A percentile compares a stretch with the other conserved stretches of the same genome.
Conservation (phyloP, 2,113 vertebrate genomes). For the Indicator maculatus region DNA sequence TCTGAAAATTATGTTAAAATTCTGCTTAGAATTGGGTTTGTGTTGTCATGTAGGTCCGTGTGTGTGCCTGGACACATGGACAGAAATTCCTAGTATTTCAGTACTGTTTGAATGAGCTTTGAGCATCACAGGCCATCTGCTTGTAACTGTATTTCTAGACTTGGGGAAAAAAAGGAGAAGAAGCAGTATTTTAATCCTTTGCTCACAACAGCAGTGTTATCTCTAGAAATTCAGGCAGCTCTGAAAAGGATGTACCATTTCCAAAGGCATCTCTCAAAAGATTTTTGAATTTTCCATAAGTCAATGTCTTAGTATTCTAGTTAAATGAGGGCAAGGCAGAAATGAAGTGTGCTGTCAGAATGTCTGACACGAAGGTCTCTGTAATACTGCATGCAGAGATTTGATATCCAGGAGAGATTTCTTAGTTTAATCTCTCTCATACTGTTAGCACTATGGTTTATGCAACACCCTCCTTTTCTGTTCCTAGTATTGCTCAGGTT, state of each 20-base stretch:
- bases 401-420: neutral
- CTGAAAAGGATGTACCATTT: neutral
- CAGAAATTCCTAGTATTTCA: slow-evolving; percentile 12
- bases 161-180: neutral
- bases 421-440: neutral
- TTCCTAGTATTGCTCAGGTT: neutral
- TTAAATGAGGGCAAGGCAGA: neutral
- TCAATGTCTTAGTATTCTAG: neutral
- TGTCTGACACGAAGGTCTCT: neutral
- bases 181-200: slow-evolving; percentile 41
- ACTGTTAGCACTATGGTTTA: neutral
- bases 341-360: neutral
- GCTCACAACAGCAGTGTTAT: slow-evolving; percentile 2
- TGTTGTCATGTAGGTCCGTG: neutral
- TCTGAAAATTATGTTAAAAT: slow-evolving; percentile 4
- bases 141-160: slow-evolving; percentile 15
- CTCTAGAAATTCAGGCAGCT: slow-evolving; percentile 3
- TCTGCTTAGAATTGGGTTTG: neutral
- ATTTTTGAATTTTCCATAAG: neutral
- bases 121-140: slow-evolving; percentile 35
- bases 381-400: neutral
- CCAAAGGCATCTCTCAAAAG: slow-evolving; percentile 5
- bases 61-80: slow-evolving; percentile 16
- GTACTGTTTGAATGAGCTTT: neutral
- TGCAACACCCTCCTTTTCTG: neutral